Evolutionary conservation across 2,113 vertebrate genomes (phyloP).

Genomic region (Taurulus bubalis): DNA sequence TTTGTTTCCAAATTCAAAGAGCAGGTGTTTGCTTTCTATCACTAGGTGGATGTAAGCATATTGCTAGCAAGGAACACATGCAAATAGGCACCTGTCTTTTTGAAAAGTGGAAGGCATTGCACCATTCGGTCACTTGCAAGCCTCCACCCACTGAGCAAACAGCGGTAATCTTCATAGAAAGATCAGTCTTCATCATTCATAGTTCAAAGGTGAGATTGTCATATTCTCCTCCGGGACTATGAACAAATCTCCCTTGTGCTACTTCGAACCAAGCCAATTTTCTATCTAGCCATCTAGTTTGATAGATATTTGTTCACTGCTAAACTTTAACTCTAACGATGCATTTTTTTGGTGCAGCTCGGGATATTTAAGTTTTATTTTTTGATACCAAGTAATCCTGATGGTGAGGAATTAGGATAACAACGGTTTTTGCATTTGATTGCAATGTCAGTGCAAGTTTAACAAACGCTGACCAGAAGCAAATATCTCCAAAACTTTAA

Average conservation of each 20-base stretch:
- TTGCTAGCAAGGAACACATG: slow-evolving; percentile 4
- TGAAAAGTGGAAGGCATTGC: slow-evolving; percentile 48
- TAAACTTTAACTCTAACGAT: neutral
- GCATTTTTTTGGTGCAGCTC: neutral
- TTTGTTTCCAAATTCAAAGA: neutral
- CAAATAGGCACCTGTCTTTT: slow-evolving; percentile 48
- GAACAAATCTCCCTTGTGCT: slow-evolving; percentile 29
- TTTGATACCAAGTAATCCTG: neutral
- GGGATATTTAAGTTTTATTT: neutral
- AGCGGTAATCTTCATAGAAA: slow-evolving; percentile 72
- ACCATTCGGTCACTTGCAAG: slow-evolving; percentile 46
- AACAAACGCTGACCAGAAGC: neutral
- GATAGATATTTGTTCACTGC: too few species aligned
- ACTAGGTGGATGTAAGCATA: slow-evolving; percentile 15
- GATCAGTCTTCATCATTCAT: slow-evolving; percentile 71
- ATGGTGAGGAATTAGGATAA: neutral
- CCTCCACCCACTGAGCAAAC: slow-evolving; percentile 73
- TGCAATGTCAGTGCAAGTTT: neutral
- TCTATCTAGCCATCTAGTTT: neutral
- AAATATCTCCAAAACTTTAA: neutral
- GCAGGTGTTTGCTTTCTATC: slow-evolving; percentile 18
- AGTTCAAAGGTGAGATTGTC: slow-evolving; percentile 80
- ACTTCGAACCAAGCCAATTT: neutral
- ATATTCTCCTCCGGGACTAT: slow-evolving; percentile 43
- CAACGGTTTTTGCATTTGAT: neutral